phyloP scores from a whole-genome alignment of 2,888 invertebrate species.

The Nemurella pictetii region DNA sequence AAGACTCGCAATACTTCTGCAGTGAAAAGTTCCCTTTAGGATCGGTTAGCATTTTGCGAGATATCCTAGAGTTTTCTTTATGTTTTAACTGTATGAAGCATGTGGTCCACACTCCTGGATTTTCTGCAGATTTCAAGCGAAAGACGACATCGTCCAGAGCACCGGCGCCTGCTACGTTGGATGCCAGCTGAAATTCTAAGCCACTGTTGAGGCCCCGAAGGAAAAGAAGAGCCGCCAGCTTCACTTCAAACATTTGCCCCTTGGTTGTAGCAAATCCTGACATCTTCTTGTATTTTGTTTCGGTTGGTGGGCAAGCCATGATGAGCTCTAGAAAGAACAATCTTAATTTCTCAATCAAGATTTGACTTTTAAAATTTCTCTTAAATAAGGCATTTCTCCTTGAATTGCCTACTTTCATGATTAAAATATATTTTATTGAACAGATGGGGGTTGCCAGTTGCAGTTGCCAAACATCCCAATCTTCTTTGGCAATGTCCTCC shows the following conservation, averaged over 20 bases:
- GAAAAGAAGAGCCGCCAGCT: background rate
- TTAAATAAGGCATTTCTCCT: too few relatives aligned
- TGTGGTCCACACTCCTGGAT: background rate
- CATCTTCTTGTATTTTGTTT: background rate
- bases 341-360: too few relatives aligned
- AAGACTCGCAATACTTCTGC: background rate
- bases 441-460: too few relatives aligned
- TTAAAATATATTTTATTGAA: too few relatives aligned
- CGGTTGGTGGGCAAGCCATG: too few relatives aligned
- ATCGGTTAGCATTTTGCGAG: background rate
- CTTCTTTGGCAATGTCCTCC: too few relatives aligned
- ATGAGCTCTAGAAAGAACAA: too few relatives aligned
- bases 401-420: too few relatives aligned
- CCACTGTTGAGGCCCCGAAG: background rate
- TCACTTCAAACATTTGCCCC: background rate
- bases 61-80: background rate
- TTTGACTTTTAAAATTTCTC: too few relatives aligned
- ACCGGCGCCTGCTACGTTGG: background rate
- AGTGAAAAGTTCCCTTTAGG: background rate
- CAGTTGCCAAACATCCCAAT: too few relatives aligned
- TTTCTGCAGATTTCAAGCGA: background rate
- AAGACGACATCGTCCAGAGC: background rate
- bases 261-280: background rate
- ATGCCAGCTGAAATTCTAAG: background rate
- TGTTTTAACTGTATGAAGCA: background rate